Percentiles rank a stretch among this genome's conserved stretches.
phyloP scores from a whole-genome alignment of 2,888 invertebrate genomes.

The Diarsia brunnea region DNA sequence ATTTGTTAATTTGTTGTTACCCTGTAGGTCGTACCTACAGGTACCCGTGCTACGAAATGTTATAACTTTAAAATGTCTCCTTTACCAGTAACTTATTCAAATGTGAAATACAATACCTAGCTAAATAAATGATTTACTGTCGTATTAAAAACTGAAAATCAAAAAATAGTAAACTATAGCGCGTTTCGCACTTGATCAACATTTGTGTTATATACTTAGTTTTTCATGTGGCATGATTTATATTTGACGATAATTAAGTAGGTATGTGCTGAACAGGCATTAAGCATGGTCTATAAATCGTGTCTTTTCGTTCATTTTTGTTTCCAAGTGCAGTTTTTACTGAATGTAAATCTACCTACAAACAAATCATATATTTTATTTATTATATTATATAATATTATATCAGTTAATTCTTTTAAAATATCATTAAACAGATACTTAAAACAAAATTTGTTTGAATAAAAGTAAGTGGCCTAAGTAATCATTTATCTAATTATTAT shows the following conservation, averaged over 20 bases:
- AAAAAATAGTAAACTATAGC: neutral
- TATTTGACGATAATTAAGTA: conserved; percentile 37
- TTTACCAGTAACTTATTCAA: neutral
- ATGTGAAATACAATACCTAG: neutral
- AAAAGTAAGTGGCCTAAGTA: neutral
- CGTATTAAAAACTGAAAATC: neutral
- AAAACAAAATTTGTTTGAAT: neutral
- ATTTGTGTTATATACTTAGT: neutral
- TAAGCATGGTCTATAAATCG: conserved; percentile 12
- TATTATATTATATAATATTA: neutral
- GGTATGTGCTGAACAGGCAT: conserved; percentile 43
- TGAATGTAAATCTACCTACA: conserved; percentile 14
- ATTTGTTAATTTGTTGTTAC: conserved; percentile 1
- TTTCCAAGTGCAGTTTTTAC: conserved; percentile 26
- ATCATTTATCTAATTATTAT: neutral
- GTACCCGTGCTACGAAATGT: neutral
- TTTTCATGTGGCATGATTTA: conserved; percentile 22
- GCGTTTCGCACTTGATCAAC: conserved; percentile 29
- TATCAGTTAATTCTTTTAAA: neutral
- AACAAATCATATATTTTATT: neutral
- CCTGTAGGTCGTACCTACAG: neutral
- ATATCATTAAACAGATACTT: neutral
- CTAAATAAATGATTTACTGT: neutral
- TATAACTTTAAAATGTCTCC: neutral
- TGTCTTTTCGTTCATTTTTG: conserved; percentile 4